Percentiles rank a stretch among this genome's conserved stretches.
These are phyloP conservation scores for Istiophorus platypterus DNA, from an alignment of 2,113 vertebrate species.

Conservation along the genomic window DNA sequence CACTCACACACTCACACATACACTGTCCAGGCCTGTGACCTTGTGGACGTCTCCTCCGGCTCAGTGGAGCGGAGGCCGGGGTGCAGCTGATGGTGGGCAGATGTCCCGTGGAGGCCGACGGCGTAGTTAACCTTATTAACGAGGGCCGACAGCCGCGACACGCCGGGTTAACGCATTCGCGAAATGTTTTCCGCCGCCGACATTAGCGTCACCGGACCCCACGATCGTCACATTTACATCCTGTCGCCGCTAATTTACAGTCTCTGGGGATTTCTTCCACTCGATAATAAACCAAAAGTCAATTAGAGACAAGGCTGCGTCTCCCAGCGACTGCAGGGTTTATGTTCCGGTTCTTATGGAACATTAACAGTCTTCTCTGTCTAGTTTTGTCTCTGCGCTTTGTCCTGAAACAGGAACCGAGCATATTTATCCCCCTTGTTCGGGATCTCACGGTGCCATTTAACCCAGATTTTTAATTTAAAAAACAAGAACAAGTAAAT, in stretches of 20 bases:
- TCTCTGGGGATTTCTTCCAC: neutral
- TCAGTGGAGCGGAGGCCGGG: conserved; percentile 25
- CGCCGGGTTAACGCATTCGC: conserved; percentile 47
- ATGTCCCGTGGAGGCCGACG: conserved; percentile 52
- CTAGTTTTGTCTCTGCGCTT: neutral
- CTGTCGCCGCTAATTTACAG: neutral
- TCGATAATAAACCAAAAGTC: neutral
- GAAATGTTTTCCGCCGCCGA: neutral
- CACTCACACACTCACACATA: neutral
- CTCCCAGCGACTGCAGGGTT: neutral
- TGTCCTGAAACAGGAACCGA: neutral
- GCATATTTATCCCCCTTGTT: neutral
- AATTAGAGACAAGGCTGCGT: neutral
- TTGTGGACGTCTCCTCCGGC: conserved; percentile 23
- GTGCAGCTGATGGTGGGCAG: conserved; percentile 31
- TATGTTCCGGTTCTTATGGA: neutral
- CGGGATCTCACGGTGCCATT: neutral
- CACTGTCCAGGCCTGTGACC: conserved; percentile 1
- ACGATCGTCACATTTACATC: conserved; percentile 16
- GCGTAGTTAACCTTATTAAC: conserved; percentile 55
- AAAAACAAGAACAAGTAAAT: neutral
- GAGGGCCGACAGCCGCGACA: conserved; percentile 54
- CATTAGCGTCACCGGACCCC: too few relatives aligned
- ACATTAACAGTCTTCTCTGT: neutral
- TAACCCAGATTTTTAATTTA: neutral